These are phyloP conservation scores for Phyllopteryx taeniolatus DNA, from an alignment of 2,113 vertebrate species.

Conservation along the genomic window DNA sequence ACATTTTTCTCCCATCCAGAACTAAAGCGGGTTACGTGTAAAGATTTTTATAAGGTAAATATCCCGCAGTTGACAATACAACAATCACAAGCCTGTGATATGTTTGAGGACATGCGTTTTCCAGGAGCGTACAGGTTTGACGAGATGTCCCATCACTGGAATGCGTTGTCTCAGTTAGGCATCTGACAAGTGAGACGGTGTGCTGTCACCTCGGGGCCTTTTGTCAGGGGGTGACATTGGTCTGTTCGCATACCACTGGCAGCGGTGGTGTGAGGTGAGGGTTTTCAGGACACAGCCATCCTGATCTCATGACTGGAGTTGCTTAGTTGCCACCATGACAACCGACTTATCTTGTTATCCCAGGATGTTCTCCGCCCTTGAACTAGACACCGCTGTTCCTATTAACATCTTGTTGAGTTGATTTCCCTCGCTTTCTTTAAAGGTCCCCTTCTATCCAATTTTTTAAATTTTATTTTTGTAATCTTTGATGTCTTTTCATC, in stretches of 20 bases:
- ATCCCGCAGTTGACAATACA: not conserved
- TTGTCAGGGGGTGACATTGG: slow-evolving; percentile 36
- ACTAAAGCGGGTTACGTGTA: not conserved
- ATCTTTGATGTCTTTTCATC: too few species aligned
- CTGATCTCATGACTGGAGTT: slow-evolving; percentile 43
- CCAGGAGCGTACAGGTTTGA: slow-evolving; percentile 37
- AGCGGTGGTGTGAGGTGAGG: slow-evolving; percentile 33
- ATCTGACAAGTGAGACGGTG: slow-evolving; percentile 11
- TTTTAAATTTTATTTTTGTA: too few species aligned
- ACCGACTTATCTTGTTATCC: slow-evolving; percentile 47
- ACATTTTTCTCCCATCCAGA: not conserved
- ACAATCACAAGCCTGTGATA: slow-evolving; percentile 7
- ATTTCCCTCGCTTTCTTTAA: not conserved
- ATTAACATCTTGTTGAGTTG: slow-evolving; percentile 13
- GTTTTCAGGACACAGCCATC: slow-evolving; percentile 36
- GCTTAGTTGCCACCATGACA: slow-evolving; percentile 58
- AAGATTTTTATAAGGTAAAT: not conserved
- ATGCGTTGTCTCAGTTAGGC: slow-evolving; percentile 41
- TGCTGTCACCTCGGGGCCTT: slow-evolving; percentile 20
- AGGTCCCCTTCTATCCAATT: too few species aligned
- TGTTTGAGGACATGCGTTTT: slow-evolving; percentile 34
- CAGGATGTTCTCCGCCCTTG: slow-evolving; percentile 43
- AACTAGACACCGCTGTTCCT: slow-evolving; percentile 32
- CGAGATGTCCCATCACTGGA: slow-evolving; percentile 44
- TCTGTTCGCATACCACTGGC: slow-evolving; percentile 41